Evolutionary conservation across 1,140 invertebrate species (phyloP), one percentile per base, ranked within the genome.

Genomic region (Ladona fulva): DNA sequence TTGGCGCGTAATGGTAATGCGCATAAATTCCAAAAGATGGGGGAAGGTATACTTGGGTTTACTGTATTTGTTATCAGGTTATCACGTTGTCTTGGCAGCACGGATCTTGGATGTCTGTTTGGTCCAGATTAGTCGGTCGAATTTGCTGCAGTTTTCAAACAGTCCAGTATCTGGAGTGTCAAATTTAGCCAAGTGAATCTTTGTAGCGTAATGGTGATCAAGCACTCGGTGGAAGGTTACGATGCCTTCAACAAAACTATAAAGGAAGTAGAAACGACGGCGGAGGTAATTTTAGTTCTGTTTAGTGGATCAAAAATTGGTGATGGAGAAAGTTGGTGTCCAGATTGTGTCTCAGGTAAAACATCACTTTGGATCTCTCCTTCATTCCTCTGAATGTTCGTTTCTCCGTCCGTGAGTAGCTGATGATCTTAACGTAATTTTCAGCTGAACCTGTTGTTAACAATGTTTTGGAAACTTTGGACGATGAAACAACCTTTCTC

Each of bases 301-400:
- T 93, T 90, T 80, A 90, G 87, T 80, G 92, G 92, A 42, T 87
- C 88, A 22, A 92, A 92, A 83, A 81, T 88, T 52, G 83, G 87
- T n/a, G 85, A 87, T 80, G 92, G 91, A 8, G 80, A 87, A 75
- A 93, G 90, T 82, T 94, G 92, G 92, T 93, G 92, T 81, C 86
- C 89, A 1, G 92, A 94, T 82, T 94, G 92, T 83, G 90, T 91
- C 25, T 87, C 87, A 87, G 92, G 90, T 91, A 85, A 83, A 66
- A 52, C 19, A 66, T 22, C n/a, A 19, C 5, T 66, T 19, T 12
- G 12, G 16, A n/a, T n/a, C n/a, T n/a, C n/a, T n/a, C n/a, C n/a
- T n/a, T n/a, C 8, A 37, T 37, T 37, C 29, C 1, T 1, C 3
- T 37, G 29, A 37, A 37, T 37, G 29, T 37, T 37, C 29, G 1